A percentile compares a stretch with the other conserved stretches of the same genome.
Conservation (phyloP, 2,888 invertebrate species). For the Conus canariensis region DNA sequence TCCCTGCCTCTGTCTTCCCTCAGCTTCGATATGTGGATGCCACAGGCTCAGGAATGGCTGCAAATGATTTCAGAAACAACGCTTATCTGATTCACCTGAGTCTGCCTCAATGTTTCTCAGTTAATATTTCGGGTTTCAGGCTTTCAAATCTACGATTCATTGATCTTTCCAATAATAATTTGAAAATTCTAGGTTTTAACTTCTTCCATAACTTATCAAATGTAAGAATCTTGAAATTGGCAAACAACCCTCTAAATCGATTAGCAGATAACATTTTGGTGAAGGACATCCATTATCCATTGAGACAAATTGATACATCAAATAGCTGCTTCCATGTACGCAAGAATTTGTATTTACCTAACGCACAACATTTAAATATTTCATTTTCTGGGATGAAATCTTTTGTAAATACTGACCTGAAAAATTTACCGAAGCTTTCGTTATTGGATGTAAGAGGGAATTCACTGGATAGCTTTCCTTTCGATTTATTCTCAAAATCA, state of each 20-base stretch:
- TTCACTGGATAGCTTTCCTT: background rate
- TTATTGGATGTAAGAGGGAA: background rate
- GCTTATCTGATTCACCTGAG: background rate
- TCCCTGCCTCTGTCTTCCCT: background rate
- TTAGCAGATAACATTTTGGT: background rate
- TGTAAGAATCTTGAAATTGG: background rate
- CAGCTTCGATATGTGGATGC: conserved; percentile 3
- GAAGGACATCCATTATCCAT: background rate
- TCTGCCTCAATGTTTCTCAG: background rate
- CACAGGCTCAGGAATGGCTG: background rate
- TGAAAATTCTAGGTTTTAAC: background rate
- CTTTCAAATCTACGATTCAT: background rate
- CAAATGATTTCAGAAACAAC: background rate
- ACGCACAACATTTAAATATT: background rate
- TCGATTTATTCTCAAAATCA: background rate
- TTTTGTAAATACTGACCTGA: background rate
- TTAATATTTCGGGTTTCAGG: background rate
- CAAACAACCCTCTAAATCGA: background rate
- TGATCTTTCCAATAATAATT: background rate
- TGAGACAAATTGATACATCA: background rate
- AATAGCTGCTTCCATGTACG: background rate
- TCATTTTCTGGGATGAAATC: background rate
- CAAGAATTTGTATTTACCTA: background rate
- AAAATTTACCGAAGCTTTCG: background rate
- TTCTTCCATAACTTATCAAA: background rate